Conservation (phyloP, 2,113 vertebrate genomes). For the Anoura caudifer region DNA sequence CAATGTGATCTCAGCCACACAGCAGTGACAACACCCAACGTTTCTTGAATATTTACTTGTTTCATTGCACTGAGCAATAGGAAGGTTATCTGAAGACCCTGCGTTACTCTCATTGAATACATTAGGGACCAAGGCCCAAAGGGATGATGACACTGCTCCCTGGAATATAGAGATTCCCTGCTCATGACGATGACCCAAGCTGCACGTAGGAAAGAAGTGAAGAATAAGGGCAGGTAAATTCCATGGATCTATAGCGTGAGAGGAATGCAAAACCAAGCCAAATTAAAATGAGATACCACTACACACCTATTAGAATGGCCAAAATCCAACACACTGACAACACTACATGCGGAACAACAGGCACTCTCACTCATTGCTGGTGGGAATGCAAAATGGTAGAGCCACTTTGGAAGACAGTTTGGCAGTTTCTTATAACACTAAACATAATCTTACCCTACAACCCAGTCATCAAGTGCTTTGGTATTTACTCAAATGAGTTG, state of each 20-base stretch:
- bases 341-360: background rate
- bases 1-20: fast-evolving
- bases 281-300: background rate
- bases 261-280: background rate
- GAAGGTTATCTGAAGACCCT: fast-evolving
- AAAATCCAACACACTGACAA: background rate
- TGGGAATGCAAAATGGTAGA: fast-evolving
- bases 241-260: fast-evolving
- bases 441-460: background rate
- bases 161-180: background rate
- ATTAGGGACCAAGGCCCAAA: background rate
- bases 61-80: fast-evolving
- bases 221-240: background rate
- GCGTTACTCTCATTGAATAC: fast-evolving
- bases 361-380: fast-evolving
- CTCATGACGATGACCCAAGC: background rate
- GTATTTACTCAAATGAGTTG: background rate
- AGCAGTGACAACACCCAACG: background rate
- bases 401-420: background rate
- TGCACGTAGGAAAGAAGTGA: fast-evolving
- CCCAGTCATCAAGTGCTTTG: background rate
- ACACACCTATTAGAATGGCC: background rate
- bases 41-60: background rate
- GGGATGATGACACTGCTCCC: background rate
- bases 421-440: background rate